Conservation (phyloP, 1,140 invertebrate genomes). For the Lepidurus arcticus region DNA sequence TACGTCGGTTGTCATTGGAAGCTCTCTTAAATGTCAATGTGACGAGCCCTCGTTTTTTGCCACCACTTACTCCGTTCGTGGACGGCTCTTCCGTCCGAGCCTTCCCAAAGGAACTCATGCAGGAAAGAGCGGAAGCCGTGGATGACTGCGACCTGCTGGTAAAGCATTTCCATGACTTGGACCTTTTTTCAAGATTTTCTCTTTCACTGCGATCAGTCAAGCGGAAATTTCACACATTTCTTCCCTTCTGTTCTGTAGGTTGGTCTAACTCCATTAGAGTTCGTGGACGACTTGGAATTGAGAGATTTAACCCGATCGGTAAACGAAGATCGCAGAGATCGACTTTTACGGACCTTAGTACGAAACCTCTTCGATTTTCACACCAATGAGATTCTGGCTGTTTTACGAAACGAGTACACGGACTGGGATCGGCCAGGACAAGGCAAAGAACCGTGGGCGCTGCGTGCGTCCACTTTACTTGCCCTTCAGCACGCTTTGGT, state of each 20-base stretch:
- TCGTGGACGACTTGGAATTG: not conserved
- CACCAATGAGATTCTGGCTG: slow-evolving; percentile 82
- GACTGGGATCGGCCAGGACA: slow-evolving; percentile 57
- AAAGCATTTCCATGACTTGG: not conserved
- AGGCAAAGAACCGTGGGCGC: not conserved
- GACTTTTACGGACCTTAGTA: slow-evolving; percentile 62
- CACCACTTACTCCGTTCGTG: slow-evolving; percentile 83
- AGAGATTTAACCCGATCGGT: slow-evolving; percentile 9
- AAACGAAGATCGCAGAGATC: slow-evolving; percentile 29
- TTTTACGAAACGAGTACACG: slow-evolving; percentile 85
- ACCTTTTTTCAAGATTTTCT: not conserved
- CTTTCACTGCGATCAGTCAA: slow-evolving; percentile 30
- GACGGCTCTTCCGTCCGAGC: slow-evolving; percentile 57
- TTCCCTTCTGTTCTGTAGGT: slow-evolving; percentile 41
- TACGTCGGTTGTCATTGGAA: slow-evolving; percentile 36
- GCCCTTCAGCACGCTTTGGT: slow-evolving; percentile 52
- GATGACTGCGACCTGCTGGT: slow-evolving; percentile 29
- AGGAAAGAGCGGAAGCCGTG: not conserved
- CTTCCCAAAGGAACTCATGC: slow-evolving; percentile 40
- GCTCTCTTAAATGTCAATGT: slow-evolving; percentile 5
- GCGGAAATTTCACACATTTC: slow-evolving; percentile 44
- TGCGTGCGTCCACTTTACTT: slow-evolving; percentile 37
- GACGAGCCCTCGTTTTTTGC: slow-evolving; percentile 63
- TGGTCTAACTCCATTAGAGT: slow-evolving; percentile 1
- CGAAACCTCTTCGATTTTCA: slow-evolving; percentile 82